A percentile compares a stretch with the other conserved stretches of the same genome.
phyloP scores from a whole-genome alignment of 2,797 vertebrate genomes.

The Chiloscyllium punctatum region DNA sequence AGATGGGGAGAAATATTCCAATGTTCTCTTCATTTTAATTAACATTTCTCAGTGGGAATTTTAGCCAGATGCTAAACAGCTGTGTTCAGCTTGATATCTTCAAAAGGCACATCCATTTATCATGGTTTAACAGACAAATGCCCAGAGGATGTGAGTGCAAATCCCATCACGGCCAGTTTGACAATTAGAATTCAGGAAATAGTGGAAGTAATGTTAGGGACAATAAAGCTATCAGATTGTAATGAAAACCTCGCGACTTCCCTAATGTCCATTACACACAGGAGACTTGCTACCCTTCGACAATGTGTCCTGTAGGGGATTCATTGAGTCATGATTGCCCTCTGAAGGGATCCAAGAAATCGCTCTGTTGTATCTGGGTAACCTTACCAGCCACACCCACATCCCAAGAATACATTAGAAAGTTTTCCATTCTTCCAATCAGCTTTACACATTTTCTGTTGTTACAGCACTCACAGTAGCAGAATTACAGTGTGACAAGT shows the following conservation, averaged over 20 bases:
- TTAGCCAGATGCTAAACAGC: background rate
- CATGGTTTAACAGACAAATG: background rate
- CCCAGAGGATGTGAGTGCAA: background rate
- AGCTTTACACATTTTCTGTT: background rate
- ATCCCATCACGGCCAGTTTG: background rate
- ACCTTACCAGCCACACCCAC: background rate
- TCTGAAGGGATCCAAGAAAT: background rate
- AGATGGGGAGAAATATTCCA: background rate
- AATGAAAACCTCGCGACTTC: background rate
- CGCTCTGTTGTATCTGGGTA: background rate
- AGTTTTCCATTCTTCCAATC: background rate
- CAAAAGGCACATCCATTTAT: background rate
- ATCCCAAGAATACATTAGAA: background rate
- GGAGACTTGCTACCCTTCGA: background rate
- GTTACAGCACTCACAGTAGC: background rate
- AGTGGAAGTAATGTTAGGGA: background rate
- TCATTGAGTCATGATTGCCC: background rate
- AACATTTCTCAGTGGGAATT: background rate
- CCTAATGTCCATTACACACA: too few relatives aligned
- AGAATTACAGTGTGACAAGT: background rate
- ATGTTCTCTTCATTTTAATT: background rate
- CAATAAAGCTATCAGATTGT: background rate
- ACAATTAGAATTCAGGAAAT: background rate
- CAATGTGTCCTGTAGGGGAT: background rate
- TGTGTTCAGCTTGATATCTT: background rate